phyloP scores from a whole-genome alignment of 2,888 invertebrate species.

The Nomada flava region DNA sequence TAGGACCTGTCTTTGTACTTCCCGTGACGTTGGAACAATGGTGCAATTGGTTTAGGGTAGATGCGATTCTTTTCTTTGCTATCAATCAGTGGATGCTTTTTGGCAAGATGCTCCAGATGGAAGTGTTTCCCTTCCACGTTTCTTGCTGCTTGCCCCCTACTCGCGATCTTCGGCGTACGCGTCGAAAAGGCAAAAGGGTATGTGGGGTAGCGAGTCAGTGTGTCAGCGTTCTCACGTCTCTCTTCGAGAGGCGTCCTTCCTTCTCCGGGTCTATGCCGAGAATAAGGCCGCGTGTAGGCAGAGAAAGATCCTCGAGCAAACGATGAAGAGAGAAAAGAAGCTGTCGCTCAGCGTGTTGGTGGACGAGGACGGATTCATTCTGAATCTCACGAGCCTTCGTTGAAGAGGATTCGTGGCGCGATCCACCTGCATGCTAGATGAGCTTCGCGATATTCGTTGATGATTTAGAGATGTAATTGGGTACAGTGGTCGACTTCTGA shows the following conservation, averaged over 20 bases:
- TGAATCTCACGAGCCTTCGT: conserved; percentile 44
- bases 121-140: conserved; percentile 15
- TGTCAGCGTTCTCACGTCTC: conserved; percentile 83
- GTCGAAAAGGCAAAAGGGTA: conserved; percentile 83
- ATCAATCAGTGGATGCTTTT: not conserved
- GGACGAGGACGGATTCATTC: conserved; percentile 61
- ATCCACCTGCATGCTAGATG: conserved; percentile 36
- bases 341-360: conserved; percentile 27
- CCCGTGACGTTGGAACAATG: no score
- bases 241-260: conserved; percentile 75
- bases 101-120: not conserved
- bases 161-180: conserved; percentile 42
- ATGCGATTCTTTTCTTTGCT: not conserved
- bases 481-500: conserved; percentile 33
- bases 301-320: conserved; percentile 65
- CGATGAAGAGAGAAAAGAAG: conserved; percentile 58
- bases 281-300: conserved; percentile 81
- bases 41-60: no score
- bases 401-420: conserved; percentile 5
- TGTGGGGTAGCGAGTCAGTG: conserved; percentile 84
- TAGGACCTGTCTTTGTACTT: no score
- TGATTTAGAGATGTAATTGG: conserved; percentile 33
- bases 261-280: conserved; percentile 75
- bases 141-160: conserved; percentile 43
- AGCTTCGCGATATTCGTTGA: conserved; percentile 20